Evolutionary conservation across 2,797 vertebrate species (phyloP).

Genomic region (Nasua narica): DNA sequence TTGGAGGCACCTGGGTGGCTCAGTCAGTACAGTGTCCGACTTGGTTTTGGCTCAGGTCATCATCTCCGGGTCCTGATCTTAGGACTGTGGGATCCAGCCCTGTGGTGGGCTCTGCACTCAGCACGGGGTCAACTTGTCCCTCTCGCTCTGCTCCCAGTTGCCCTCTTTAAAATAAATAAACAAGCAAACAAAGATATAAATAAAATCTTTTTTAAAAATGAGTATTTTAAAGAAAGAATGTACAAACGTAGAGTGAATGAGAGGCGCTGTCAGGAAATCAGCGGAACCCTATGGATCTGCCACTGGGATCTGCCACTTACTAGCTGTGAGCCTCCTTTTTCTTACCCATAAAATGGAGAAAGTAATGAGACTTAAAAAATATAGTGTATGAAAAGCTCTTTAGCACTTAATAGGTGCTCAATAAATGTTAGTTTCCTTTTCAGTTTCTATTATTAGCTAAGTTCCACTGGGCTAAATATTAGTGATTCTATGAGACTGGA

Average conservation of each 20-base stretch:
- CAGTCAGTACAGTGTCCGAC: neutral
- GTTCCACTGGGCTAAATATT: neutral
- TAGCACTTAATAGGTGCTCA: neutral
- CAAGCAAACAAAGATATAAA: neutral
- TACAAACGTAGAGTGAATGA: neutral
- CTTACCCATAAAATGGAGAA: neutral
- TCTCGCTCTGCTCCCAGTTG: neutral
- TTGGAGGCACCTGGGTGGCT: neutral
- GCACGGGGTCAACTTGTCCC: neutral
- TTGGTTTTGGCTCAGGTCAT: neutral
- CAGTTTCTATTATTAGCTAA: neutral
- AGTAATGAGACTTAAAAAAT: neutral
- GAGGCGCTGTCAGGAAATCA: neutral
- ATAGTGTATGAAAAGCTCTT: neutral
- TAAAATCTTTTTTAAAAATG: neutral
- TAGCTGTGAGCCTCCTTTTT: neutral
- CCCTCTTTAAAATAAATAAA: neutral
- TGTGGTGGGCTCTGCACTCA: neutral
- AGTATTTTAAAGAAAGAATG: neutral
- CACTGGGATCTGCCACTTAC: neutral
- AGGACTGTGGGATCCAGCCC: neutral
- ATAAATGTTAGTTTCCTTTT: neutral
- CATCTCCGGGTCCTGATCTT: neutral
- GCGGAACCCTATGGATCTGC: neutral
- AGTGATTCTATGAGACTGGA: neutral